Conservation (phyloP, 2,888 invertebrate species). For the Bellardia pandia region DNA sequence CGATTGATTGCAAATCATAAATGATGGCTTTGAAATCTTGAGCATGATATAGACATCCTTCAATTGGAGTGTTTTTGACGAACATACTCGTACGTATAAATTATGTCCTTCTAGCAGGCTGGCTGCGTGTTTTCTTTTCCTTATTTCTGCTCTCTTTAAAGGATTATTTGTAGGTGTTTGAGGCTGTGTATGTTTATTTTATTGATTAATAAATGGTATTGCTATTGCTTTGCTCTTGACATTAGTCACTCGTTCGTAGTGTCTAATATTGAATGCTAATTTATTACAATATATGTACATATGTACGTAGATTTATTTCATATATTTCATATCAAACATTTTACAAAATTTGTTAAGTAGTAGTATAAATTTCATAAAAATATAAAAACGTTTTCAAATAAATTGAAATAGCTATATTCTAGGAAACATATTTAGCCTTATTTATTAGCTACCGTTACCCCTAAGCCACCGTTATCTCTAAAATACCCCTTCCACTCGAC, state of each 20-base stretch:
- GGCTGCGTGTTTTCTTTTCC: not conserved
- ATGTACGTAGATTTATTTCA: too few relatives aligned
- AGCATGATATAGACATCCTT: constrained; percentile 1
- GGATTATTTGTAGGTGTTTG: not conserved
- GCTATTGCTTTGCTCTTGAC: constrained; percentile 3
- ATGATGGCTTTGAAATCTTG: constrained; percentile 9
- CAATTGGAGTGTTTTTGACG: not conserved
- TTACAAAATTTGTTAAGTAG: too few relatives aligned
- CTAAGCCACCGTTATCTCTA: too few relatives aligned
- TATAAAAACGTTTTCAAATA: too few relatives aligned
- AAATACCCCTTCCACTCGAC: too few relatives aligned
- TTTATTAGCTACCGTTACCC: too few relatives aligned
- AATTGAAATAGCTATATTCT: too few relatives aligned
- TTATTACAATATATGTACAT: not conserved
- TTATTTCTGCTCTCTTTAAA: not conserved
- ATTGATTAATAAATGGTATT: constrained; percentile 29
- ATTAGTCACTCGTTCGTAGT: not conserved
- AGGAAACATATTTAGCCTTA: too few relatives aligned
- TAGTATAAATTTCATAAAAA: too few relatives aligned
- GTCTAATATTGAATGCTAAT: constrained; percentile 29
- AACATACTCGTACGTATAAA: not conserved
- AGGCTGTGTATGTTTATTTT: not conserved
- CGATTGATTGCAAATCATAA: constrained; percentile 39
- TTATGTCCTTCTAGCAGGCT: not conserved
- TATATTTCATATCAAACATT: too few relatives aligned